A percentile compares a stretch with the other conserved stretches of the same genome.
Conservation (phyloP, 2,797 vertebrate genomes). For the Danio aesculapii region DNA sequence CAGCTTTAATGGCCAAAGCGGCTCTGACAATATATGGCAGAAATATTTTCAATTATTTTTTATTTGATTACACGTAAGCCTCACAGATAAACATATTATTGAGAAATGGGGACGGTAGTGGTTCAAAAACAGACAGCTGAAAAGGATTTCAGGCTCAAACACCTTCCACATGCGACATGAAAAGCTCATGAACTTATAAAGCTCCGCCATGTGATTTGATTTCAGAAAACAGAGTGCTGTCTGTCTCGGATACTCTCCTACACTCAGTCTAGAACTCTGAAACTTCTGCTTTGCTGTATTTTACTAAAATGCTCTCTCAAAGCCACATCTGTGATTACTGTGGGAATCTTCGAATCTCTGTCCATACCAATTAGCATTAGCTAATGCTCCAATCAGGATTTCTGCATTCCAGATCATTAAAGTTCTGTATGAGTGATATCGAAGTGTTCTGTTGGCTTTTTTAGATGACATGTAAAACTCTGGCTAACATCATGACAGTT, state of each 20-base stretch:
- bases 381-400: too few species aligned
- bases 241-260: not conserved
- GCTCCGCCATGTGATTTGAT: conserved; percentile 2
- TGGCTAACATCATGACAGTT: too few species aligned
- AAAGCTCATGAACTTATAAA: not conserved
- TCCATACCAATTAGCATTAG: too few species aligned
- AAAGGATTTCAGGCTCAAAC: conserved; percentile 7
- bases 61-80: conserved; percentile 24
- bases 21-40: not conserved
- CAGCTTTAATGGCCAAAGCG: not conserved
- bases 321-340: not conserved
- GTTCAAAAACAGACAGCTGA: conserved; percentile 1
- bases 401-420: too few species aligned
- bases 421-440: too few species aligned
- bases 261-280: not conserved
- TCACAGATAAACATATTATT: not conserved
- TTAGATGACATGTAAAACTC: too few species aligned
- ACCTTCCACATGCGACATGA: conserved; percentile 13
- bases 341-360: too few species aligned
- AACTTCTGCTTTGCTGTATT: not conserved
- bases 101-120: not conserved
- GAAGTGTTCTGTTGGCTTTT: too few species aligned
- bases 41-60: not conserved
- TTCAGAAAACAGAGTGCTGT: not conserved
- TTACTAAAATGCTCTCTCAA: not conserved